A percentile compares a stretch with the other conserved stretches of the same genome.
Evolutionary conservation across 2,888 invertebrate species (phyloP).

Genomic region (Diloba caeruleocephala): DNA sequence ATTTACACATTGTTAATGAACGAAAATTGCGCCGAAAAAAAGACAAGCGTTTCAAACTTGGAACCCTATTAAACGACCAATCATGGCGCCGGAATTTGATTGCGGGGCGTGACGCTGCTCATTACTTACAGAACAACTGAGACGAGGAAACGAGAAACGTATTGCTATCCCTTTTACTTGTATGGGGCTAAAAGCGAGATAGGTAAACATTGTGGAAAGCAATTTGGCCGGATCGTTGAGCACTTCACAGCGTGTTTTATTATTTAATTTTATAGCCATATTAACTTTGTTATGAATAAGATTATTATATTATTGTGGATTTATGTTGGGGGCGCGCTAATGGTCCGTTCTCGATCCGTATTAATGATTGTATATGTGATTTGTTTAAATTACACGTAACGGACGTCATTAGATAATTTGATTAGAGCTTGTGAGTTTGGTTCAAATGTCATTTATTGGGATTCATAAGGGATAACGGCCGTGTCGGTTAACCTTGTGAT

Average conservation of each 20-base stretch:
- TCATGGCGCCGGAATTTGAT: slow-evolving; percentile 74
- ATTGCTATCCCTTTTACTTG: slow-evolving; percentile 59
- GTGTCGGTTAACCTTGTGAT: too few relatives aligned
- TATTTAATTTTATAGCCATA: slow-evolving; percentile 85
- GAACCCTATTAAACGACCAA: slow-evolving; percentile 81
- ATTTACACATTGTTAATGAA: slow-evolving; percentile 73
- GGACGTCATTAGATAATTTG: slow-evolving; percentile 34
- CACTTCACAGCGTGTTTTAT: slow-evolving; percentile 81
- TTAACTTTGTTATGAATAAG: slow-evolving; percentile 83
- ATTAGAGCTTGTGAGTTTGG: slow-evolving; percentile 35
- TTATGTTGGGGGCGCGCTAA: slow-evolving; percentile 78
- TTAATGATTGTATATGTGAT: slow-evolving; percentile 59
- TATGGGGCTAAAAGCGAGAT: slow-evolving; percentile 53
- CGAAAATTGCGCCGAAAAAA: slow-evolving; percentile 71
- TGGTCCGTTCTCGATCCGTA: slow-evolving; percentile 64
- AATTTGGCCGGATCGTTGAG: slow-evolving; percentile 70
- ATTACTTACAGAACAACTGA: slow-evolving; percentile 75
- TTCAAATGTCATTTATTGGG: slow-evolving; percentile 24
- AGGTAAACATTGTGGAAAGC: slow-evolving; percentile 54
- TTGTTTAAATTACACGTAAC: slow-evolving; percentile 55
- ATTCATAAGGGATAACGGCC: slow-evolving; percentile 9
- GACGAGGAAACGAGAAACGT: slow-evolving; percentile 44
- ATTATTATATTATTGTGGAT: slow-evolving; percentile 77
- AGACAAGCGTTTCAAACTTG: slow-evolving; percentile 77
- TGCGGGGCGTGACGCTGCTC: slow-evolving; percentile 83